Percentiles rank a stretch among this genome's conserved stretches.
Evolutionary conservation across 2,113 vertebrate species (phyloP).

Genomic region (Mixornis gularis): DNA sequence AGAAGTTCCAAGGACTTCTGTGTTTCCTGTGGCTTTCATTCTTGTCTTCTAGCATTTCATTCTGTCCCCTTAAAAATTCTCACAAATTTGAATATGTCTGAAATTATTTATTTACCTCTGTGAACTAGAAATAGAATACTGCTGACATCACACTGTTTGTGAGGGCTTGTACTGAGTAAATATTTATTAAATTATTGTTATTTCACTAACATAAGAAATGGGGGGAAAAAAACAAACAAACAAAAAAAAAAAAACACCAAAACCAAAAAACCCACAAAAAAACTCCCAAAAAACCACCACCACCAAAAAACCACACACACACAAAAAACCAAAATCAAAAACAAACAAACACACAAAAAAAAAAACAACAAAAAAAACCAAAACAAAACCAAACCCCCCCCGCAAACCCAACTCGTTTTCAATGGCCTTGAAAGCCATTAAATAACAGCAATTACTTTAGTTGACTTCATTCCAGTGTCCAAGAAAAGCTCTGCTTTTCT

Average conservation of each 20-base stretch:
- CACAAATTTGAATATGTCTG: background rate
- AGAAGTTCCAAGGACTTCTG: background rate
- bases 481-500: background rate
- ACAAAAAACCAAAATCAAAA: no score
- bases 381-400: background rate
- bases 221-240: background rate
- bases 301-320: no score
- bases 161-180: background rate
- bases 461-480: rapidly evolving
- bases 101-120: background rate
- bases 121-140: background rate
- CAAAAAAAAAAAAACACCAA: background rate
- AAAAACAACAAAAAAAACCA: background rate
- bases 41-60: background rate
- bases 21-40: background rate
- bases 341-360: no score
- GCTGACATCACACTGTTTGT: background rate
- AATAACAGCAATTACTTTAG: background rate
- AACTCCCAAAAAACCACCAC: no score
- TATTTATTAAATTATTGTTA: background rate
- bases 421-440: background rate
- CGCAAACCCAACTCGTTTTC: background rate
- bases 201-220: background rate
- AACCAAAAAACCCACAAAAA: no score
- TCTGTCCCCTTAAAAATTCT: background rate